phyloP scores from a whole-genome alignment of 2,113 vertebrate genomes.

The Sprattus sprattus region DNA sequence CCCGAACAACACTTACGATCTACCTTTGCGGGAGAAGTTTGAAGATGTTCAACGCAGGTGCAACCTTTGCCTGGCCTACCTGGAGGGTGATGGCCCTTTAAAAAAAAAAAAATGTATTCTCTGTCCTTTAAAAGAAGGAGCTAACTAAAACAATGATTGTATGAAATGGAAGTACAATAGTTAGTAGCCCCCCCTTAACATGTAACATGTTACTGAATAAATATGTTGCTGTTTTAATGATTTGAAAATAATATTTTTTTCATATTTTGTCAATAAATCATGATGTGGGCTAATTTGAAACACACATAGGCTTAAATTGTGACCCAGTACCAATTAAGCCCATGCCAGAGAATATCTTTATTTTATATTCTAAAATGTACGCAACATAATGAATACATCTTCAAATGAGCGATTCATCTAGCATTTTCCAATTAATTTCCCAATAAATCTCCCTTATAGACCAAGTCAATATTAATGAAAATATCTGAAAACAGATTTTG shows the following conservation, averaged over 20 bases:
- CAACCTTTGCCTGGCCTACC: too few species aligned
- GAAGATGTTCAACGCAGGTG: too few species aligned
- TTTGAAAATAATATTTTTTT: background rate
- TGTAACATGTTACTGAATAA: background rate
- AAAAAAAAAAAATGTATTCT: background rate
- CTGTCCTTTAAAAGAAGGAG: too few species aligned
- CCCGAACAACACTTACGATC: too few species aligned
- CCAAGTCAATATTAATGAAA: too few species aligned
- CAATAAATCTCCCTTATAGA: too few species aligned
- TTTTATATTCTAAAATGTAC: slow-evolving; percentile 19
- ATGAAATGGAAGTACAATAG: too few species aligned
- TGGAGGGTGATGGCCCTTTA: too few species aligned
- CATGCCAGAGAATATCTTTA: slow-evolving; percentile 7
- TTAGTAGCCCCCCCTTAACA: background rate
- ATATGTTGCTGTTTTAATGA: background rate
- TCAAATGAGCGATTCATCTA: background rate
- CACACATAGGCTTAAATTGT: slow-evolving; percentile 16
- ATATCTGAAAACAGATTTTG: too few species aligned
- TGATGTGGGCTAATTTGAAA: slow-evolving; percentile 9
- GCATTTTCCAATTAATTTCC: background rate
- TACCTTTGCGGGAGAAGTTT: too few species aligned
- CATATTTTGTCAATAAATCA: slow-evolving; percentile 15
- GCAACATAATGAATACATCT: background rate
- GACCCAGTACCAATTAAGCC: background rate
- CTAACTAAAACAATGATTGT: too few species aligned